These are phyloP conservation scores for Meiosimyza platycephala DNA, from an alignment of 2,888 invertebrate genomes.

Conservation along the genomic window DNA sequence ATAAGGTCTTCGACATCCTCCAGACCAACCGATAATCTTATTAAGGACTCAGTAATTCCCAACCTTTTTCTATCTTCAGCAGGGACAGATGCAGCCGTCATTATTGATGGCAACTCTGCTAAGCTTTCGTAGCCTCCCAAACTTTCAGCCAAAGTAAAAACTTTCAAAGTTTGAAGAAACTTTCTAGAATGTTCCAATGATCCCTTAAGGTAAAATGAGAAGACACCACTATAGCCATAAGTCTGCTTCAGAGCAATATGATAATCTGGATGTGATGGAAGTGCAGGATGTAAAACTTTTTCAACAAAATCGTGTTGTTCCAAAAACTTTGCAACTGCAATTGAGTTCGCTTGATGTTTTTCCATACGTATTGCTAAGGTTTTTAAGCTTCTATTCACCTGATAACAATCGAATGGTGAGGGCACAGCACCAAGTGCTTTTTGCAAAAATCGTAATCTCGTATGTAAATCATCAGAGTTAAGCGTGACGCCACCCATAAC, in stretches of 20 bases:
- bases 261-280: slow-evolving; percentile 89
- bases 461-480: slow-evolving; percentile 77
- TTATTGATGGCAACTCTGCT: slow-evolving; percentile 90
- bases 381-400: slow-evolving; percentile 93
- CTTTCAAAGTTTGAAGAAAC: slow-evolving; percentile 80
- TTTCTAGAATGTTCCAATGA: slow-evolving; percentile 77
- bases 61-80: slow-evolving; percentile 76
- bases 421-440: slow-evolving; percentile 88
- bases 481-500: slow-evolving; percentile 93
- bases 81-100: slow-evolving; percentile 96
- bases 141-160: slow-evolving; percentile 92
- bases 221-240: slow-evolving; percentile 90
- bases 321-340: slow-evolving; percentile 84
- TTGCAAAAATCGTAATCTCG: slow-evolving; percentile 84
- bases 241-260: slow-evolving; percentile 82
- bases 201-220: slow-evolving; percentile 89
- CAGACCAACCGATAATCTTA: slow-evolving; percentile 90
- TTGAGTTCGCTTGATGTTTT: slow-evolving; percentile 82
- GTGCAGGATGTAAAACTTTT: slow-evolving; percentile 86
- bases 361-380: slow-evolving; percentile 93
- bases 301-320: slow-evolving; percentile 82
- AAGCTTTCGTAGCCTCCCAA: slow-evolving; percentile 96
- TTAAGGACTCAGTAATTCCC: slow-evolving; percentile 85
- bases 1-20: slow-evolving; percentile 90
- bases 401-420: slow-evolving; percentile 95